Evolutionary conservation across 2,888 invertebrate species (phyloP), one percentile per base, ranked within the genome.

Genomic region (Litoditis marina): DNA sequence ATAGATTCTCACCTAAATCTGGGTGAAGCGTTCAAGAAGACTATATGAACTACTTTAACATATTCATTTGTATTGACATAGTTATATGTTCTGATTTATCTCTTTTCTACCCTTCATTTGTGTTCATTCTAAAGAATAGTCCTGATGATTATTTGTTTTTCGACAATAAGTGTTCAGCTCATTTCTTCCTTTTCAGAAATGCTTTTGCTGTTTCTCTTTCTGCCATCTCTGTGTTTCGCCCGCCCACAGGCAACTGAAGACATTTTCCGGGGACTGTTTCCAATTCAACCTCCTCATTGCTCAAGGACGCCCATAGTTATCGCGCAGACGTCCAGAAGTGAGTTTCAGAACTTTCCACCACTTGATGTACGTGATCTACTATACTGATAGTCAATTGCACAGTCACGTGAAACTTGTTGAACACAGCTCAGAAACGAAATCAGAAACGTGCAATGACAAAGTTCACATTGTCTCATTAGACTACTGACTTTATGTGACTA

Each of bases 281-380:
- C 63, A 27, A 65, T 71, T 7, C 65, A 69, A 51, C 77, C 77
- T 8, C 77, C 77, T 47, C 74, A 77, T 47, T 77, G 77, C 55
- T 65, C 71, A 6, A 71, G 70, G 49, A 73, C 77, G 4, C 74
- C 73, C 6, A 69, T 73, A 25, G 68, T 72, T 1, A 30, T 67
- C 19, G 71, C 74, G 7, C 69, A 74, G 46, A 68, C 65, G 31
- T 71, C 71, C 1, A 65, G 66, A 53, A 68, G 76, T 74, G 50
- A 50, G 60, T 52, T 31, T 6, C 39, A n/a, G n/a, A n/a, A n/a
- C n/a, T n/a, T n/a, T n/a, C n/a, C n/a, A n/a, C n/a, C n/a, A n/a
- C n/a, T n/a, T n/a, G n/a, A n/a, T n/a, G n/a, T n/a, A n/a, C n/a
- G n/a, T n/a, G n/a, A n/a, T n/a, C n/a, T n/a, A n/a, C n/a, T n/a